Base-by-base conservation (phyloP, 2,797 vertebrate species). In the Epinephelus coioides region DNA sequence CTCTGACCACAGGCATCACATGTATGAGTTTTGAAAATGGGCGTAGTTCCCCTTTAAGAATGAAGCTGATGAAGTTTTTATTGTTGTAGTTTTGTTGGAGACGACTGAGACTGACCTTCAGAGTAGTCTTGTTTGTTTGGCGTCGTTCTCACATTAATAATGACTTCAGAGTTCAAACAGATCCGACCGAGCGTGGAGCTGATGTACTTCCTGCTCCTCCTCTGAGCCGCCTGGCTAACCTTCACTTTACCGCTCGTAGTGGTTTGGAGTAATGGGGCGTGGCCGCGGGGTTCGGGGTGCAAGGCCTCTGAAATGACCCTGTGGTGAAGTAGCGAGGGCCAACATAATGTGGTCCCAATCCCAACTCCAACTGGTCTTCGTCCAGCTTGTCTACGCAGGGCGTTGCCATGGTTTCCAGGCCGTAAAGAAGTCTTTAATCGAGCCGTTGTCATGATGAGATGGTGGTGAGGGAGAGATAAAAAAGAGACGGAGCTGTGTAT, bases 401-500 rank as follows among this genome's bases (percentile, higher is more conserved):
- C 88, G 87, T 91, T 77, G 55, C 81, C 79, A 87, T 83, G 89
- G 92, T 80, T 91, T 89, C 85, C 62, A 75, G 87, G 64, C 82
- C 27, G 38, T 83, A 82, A 84, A 89, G 85, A 81, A 89, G 89
- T 53, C 92, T 93, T 85, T 94, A 92, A 94, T 94, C 75, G 80
- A 87, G 82, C 57, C 15, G 86, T 87, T 83, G 92, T 92, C 93
- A 85, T 92, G 73, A 69, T 82, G 82, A 81, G 86, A 86, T 73
- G 82, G 81, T 51, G 89, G 89, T 79, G 82, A 88, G 69, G 43
- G 78, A 73, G 76, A 76, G 83, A 85, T 46, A 76, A 27, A 69
- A 46, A 30, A 12, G 38, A 62, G 76, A 59, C 30, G 0, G 70
- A 64, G 55, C 60, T 38, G 73, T 25, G 60, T 56, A 69, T 83